Percentiles rank a stretch among this genome's conserved stretches.
Evolutionary conservation across 1,140 invertebrate species (phyloP).

Genomic region (Bombus superbus): DNA sequence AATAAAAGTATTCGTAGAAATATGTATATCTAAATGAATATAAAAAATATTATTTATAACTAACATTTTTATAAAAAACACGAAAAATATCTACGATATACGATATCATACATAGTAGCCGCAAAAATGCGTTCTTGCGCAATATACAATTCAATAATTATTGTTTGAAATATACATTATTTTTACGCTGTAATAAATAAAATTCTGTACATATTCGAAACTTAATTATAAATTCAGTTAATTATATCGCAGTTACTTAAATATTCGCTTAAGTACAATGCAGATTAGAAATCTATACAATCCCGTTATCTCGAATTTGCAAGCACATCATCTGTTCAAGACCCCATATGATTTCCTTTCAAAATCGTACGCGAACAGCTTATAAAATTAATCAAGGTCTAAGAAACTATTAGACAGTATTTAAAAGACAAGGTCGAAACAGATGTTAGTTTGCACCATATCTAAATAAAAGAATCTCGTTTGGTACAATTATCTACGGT

Average conservation of each 20-base stretch:
- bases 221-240: slow-evolving; percentile 21
- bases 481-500: slow-evolving; percentile 21
- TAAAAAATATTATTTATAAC: slow-evolving; percentile 58
- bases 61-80: slow-evolving; percentile 62
- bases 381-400: background rate
- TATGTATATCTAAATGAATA: slow-evolving; percentile 64
- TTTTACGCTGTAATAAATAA: slow-evolving; percentile 55
- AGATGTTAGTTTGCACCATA: background rate
- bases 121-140: slow-evolving; percentile 5
- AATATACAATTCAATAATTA: slow-evolving; percentile 56
- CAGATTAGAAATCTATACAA: background rate
- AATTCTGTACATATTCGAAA: slow-evolving; percentile 58
- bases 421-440: slow-evolving; percentile 8
- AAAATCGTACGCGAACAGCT: background rate
- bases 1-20: slow-evolving; percentile 51
- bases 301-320: slow-evolving; percentile 3
- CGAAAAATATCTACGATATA: slow-evolving; percentile 51
- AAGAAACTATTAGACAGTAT: background rate
- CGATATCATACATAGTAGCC: slow-evolving; percentile 55
- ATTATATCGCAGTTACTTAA: slow-evolving; percentile 38
- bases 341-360: background rate
- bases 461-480: slow-evolving; percentile 9
- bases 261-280: slow-evolving; percentile 43
- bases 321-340: background rate
- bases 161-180: slow-evolving; percentile 58